These are phyloP conservation scores for Ctenochaetus hawaiiensis DNA, from an alignment of 2,797 vertebrate genomes.

Conservation along the genomic window DNA sequence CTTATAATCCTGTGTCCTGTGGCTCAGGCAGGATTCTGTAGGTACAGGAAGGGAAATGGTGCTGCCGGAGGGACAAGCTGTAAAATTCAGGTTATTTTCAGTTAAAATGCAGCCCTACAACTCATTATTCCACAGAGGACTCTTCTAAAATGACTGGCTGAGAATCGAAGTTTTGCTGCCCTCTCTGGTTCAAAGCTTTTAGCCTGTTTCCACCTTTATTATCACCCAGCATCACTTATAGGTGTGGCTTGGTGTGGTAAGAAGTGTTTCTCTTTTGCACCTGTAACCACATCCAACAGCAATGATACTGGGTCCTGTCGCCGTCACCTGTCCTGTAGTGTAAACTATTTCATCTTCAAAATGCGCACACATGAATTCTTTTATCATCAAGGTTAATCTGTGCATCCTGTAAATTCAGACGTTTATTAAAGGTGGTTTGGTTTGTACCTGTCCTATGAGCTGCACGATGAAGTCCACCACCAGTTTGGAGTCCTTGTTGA, in stretches of 20 bases:
- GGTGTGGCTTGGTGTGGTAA: not conserved
- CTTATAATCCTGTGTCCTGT: not conserved
- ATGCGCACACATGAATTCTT: not conserved
- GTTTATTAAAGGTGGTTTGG: too few relatives aligned
- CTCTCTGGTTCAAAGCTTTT: not conserved
- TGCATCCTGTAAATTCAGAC: not conserved
- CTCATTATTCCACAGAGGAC: not conserved
- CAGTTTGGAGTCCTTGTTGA: slow-evolving; percentile 98
- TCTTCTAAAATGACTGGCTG: not conserved
- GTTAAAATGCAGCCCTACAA: not conserved
- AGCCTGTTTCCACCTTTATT: not conserved
- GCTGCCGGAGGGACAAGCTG: not conserved
- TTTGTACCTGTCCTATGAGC: slow-evolving; percentile 95
- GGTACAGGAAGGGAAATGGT: not conserved
- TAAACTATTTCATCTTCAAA: too few relatives aligned
- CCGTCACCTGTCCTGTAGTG: too few relatives aligned
- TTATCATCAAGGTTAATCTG: not conserved
- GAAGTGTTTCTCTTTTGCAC: not conserved
- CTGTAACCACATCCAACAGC: not conserved
- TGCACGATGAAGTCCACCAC: slow-evolving; percentile 99
- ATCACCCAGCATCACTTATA: not conserved
- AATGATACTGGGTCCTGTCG: too few relatives aligned
- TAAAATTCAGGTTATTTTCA: not conserved
- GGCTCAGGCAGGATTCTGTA: not conserved
- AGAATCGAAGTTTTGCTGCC: not conserved